Evolutionary conservation across 2,888 invertebrate species (phyloP).

Genomic region (Eristalis arbustorum): DNA sequence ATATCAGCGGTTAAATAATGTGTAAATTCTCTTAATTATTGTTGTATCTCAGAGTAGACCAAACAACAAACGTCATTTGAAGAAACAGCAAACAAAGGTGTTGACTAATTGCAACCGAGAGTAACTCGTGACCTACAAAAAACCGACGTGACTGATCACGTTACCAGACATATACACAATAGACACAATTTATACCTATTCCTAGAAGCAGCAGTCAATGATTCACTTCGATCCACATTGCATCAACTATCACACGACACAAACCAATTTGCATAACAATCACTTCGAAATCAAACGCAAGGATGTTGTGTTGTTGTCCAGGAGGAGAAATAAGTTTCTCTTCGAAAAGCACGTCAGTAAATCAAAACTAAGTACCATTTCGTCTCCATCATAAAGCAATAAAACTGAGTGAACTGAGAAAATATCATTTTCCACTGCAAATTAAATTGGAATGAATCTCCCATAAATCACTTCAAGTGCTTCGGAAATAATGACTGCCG

Average conservation of each 20-base stretch:
- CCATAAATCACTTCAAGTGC: conserved; percentile 8
- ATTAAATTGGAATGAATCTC: not conserved
- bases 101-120: not conserved
- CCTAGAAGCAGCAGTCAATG: not conserved
- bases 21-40: no score
- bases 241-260: not conserved
- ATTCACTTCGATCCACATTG: not conserved
- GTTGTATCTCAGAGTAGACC: no score
- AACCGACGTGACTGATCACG: not conserved
- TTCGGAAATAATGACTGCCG: no score
- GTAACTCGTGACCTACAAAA: not conserved
- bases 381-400: not conserved
- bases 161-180: not conserved
- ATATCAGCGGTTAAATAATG: no score
- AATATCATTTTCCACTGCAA: not conserved
- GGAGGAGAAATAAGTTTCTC: no score
- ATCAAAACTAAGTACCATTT: not conserved
- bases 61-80: no score
- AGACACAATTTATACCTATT: not conserved
- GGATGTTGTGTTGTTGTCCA: no score
- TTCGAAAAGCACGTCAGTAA: not conserved
- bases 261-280: not conserved
- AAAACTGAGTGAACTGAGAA: conserved; percentile 22
- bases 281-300: not conserved
- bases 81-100: no score